Evolutionary conservation across 53 echinoderm and acorn worm species (phyloP).

Genomic region (Patiria pectinifera): DNA sequence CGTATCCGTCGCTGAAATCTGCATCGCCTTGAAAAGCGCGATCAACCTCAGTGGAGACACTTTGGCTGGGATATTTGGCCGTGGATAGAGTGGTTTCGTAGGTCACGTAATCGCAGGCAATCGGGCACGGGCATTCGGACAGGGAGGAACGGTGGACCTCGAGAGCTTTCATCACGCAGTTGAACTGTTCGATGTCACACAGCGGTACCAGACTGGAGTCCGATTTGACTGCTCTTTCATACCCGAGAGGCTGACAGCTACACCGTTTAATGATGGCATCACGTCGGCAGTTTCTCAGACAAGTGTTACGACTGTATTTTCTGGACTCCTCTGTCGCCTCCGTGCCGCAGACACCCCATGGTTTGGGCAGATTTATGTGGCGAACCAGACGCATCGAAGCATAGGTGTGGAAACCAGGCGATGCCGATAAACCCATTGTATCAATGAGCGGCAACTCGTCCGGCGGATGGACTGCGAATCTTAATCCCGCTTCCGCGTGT

Average conservation of each 20-base stretch:
- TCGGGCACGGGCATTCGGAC: conserved; percentile 13
- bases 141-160: neutral
- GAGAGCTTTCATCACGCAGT: conserved; percentile 20
- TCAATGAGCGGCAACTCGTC: conserved; percentile 30
- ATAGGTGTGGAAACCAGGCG: conserved; percentile 61
- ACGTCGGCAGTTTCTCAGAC: conserved; percentile 35
- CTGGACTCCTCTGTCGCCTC: neutral
- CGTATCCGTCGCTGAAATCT: neutral
- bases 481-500: conserved; percentile 38
- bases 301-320: conserved; percentile 25
- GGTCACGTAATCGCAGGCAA: conserved; percentile 31
- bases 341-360: conserved; percentile 45
- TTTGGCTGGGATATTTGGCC: conserved; percentile 31
- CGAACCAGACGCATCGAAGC: conserved; percentile 26
- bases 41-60: neutral
- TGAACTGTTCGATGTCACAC: neutral
- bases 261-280: conserved; percentile 19
- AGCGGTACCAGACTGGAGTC: neutral
- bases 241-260: conserved; percentile 34
- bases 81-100: conserved; percentile 41
- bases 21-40: neutral
- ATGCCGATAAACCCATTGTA: conserved; percentile 30
- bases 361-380: conserved; percentile 28
- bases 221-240: neutral
- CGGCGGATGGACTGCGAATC: conserved; percentile 28